Evolutionary conservation across 2,113 vertebrate species (phyloP).

Genomic region (Zingel zingel): DNA sequence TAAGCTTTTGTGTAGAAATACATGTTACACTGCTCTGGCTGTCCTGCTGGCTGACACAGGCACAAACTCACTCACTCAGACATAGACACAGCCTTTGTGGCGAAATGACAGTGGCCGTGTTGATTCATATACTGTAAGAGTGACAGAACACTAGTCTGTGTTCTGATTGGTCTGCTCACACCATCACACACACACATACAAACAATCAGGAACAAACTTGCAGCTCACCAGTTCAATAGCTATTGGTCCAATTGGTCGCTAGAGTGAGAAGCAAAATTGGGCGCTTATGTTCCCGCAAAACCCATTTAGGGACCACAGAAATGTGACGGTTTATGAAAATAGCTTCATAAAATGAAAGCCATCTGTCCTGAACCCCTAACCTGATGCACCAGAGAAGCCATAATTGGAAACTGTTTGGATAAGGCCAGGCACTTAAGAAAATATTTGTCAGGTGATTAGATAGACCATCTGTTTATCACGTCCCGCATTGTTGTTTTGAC

Average conservation of each 20-base stretch:
- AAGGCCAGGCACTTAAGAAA: too few species aligned
- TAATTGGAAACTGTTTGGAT: too few species aligned
- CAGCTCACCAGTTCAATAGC: neutral
- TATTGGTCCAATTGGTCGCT: neutral
- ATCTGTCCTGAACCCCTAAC: neutral
- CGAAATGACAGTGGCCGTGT: conserved; percentile 5
- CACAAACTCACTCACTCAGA: neutral
- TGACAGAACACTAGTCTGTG: conserved; percentile 11
- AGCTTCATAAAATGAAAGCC: neutral
- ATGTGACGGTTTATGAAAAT: neutral
- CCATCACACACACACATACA: neutral
- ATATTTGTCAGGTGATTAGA: too few species aligned
- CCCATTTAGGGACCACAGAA: neutral
- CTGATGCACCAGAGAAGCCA: too few species aligned
- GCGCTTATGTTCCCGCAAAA: neutral
- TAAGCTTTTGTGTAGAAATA: neutral
- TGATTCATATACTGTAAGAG: conserved; percentile 12
- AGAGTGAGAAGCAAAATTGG: neutral
- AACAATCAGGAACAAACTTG: neutral
- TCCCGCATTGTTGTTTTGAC: too few species aligned
- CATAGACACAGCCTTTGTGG: neutral
- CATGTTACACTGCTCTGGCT: neutral
- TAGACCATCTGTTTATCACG: too few species aligned
- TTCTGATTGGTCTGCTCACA: conserved; percentile 32
- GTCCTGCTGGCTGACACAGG: neutral